Conservation (phyloP, 2,113 vertebrate species). For the Puffinus mauretanicus region DNA sequence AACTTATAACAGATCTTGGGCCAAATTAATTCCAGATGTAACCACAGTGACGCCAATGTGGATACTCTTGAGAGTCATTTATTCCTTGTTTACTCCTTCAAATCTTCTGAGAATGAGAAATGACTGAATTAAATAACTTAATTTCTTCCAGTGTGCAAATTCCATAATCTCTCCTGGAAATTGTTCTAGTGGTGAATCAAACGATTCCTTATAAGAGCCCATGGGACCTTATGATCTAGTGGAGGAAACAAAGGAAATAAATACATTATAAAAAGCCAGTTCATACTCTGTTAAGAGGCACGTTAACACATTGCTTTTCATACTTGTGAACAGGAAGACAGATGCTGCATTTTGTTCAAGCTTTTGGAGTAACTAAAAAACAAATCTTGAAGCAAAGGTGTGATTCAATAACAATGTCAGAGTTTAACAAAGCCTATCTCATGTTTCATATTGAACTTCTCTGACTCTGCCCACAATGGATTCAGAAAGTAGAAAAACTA, state of each 20-base stretch:
- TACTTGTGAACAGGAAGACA: neutral
- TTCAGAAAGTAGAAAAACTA: neutral
- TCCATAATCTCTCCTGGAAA: slow-evolving; percentile 41
- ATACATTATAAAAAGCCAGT: neutral
- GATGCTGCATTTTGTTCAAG: neutral
- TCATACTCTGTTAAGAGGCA: neutral
- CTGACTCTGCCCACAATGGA: rapidly evolving
- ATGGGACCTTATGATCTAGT: neutral
- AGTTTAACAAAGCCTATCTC: neutral
- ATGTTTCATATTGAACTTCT: neutral
- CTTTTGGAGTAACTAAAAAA: neutral
- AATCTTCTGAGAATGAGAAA: slow-evolving; percentile 16
- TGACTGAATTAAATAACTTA: slow-evolving; percentile 46
- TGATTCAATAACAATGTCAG: neutral
- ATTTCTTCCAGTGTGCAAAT: slow-evolving; percentile 38
- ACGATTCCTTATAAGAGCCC: neutral
- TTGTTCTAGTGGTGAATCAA: slow-evolving; percentile 43
- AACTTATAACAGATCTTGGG: neutral
- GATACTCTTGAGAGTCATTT: neutral
- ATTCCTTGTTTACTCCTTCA: slow-evolving; percentile 29
- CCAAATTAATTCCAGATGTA: neutral
- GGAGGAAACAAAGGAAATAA: slow-evolving; percentile 6
- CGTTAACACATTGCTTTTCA: neutral
- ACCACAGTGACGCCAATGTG: slow-evolving; percentile 1
- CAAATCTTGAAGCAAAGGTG: neutral